Base-by-base conservation (phyloP, 1,140 invertebrate genomes). In the Pseudomyrmex dendroicus region DNA sequence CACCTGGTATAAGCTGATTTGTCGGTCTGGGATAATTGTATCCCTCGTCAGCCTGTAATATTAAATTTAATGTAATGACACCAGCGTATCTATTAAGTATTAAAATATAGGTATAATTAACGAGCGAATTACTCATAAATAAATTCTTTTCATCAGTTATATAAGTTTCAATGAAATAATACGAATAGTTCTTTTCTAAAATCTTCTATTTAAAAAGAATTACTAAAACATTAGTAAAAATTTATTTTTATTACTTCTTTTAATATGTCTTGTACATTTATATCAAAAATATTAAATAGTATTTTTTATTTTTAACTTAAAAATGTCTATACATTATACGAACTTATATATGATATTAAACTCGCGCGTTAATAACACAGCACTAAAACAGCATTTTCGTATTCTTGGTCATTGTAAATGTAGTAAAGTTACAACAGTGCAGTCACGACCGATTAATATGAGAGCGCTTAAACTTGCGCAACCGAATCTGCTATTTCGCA, bases 21-120 rank as follows among this genome's bases (percentile, higher is more conserved):
- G 48, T 82, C 61, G 93, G 93, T 63, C 91, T 83, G 44, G 93
- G 91, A 83, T 94, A 94, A 72, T 84, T 85, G 76, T 94, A 94
- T 59, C 93, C 93, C 67, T 94, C 91, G 84, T 94, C 90, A 77
- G 92, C 92, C 93, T 94, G 68, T 25, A 64, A 84, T 63, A 2
- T 50, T n/a, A 56, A 74, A 74, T n/a, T 22, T 52, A 2, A 25
- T 48, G 15, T 46, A 44, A 35, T 35, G 35, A 35, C 35, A 35
- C 35, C 35, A 35, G 35, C 35, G 5, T 35, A 35, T 35, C 5
- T 5, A 35, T 35, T 35, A 35, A 35, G 35, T 35, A 35, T 35
- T 35, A 35, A 35, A 35, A 7, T 35, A 35, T 7, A 35, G 5
- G 0, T 35, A 35, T 35, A 35, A 35, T 35, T 35, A 35, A 35